Conservation (phyloP, 2,888 invertebrate species). For the Craniophora ligustri region DNA sequence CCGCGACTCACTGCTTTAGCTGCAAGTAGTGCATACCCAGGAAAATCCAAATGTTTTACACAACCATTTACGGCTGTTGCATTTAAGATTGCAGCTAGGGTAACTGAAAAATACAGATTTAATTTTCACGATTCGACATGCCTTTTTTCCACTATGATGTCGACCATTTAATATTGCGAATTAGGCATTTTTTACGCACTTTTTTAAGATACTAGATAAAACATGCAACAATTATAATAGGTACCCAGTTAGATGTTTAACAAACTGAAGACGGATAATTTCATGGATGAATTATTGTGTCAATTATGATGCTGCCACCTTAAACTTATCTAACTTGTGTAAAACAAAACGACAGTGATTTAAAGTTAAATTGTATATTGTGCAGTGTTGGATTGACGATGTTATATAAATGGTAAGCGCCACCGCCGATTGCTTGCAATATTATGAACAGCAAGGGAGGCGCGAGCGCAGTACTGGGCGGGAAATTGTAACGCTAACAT, state of each 20-base stretch:
- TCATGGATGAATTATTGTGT: slow-evolving; percentile 68
- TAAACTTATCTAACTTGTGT: slow-evolving; percentile 78
- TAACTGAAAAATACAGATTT: slow-evolving; percentile 36
- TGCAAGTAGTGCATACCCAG: not conserved
- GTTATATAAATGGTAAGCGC: slow-evolving; percentile 81
- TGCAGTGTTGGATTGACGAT: slow-evolving; percentile 71
- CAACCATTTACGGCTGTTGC: not conserved
- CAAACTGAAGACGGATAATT: slow-evolving; percentile 62
- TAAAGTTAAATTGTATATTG: slow-evolving; percentile 73
- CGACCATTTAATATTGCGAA: slow-evolving; percentile 21
- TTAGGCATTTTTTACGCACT: slow-evolving; percentile 42
- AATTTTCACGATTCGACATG: slow-evolving; percentile 45
- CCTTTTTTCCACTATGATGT: slow-evolving; percentile 47
- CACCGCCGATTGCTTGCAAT: slow-evolving; percentile 74
- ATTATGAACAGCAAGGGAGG: slow-evolving; percentile 67
- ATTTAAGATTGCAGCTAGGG: slow-evolving; percentile 2
- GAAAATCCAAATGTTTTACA: too few species aligned
- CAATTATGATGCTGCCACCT: slow-evolving; percentile 71
- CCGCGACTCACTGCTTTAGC: not conserved
- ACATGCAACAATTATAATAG: slow-evolving; percentile 28
- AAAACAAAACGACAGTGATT: slow-evolving; percentile 76
- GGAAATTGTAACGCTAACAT: slow-evolving; percentile 61
- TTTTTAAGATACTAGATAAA: slow-evolving; percentile 17
- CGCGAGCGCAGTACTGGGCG: slow-evolving; percentile 71
- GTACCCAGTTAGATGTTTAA: slow-evolving; percentile 50